Conservation (phyloP, 1,140 invertebrate species). For the Philopotamus ludificatus region DNA sequence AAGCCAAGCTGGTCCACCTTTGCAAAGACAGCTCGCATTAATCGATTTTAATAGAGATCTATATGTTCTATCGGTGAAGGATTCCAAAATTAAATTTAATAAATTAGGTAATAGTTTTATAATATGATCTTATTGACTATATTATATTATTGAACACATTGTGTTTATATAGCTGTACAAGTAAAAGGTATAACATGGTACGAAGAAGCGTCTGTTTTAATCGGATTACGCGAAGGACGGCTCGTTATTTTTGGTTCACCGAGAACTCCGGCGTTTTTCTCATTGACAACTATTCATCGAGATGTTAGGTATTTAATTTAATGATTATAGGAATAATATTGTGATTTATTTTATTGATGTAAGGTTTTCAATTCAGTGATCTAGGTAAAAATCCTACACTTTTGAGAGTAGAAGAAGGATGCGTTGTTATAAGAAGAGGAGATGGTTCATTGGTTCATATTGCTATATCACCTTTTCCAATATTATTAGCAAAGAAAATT, state of each 20-base stretch:
- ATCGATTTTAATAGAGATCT: constrained; percentile 54
- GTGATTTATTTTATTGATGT: background rate
- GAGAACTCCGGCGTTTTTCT: constrained; percentile 46
- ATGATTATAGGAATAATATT: background rate
- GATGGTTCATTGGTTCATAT: constrained; percentile 59
- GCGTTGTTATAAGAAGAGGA: constrained; percentile 60
- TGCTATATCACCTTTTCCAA: constrained; percentile 57
- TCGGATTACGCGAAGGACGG: constrained; percentile 50
- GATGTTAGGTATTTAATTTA: constrained; percentile 46
- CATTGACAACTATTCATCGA: constrained; percentile 50
- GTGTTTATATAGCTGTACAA: constrained; percentile 47
- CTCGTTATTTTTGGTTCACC: constrained; percentile 53
- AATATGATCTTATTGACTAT: background rate
- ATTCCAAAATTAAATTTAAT: constrained; percentile 65
- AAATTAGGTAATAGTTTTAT: constrained; percentile 66
- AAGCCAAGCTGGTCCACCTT: constrained; percentile 72
- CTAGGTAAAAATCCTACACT: constrained; percentile 74
- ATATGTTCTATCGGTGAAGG: constrained; percentile 62
- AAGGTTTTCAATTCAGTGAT: constrained; percentile 55
- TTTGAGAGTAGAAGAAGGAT: constrained; percentile 74
- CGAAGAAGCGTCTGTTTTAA: constrained; percentile 49
- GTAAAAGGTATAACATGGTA: constrained; percentile 53
- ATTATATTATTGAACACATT: background rate
- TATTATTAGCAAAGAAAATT: constrained; percentile 57
- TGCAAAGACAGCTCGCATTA: constrained; percentile 51